Conservation (phyloP, 35 echinoderm and acorn worm genomes). For the Anneissia japonica region DNA sequence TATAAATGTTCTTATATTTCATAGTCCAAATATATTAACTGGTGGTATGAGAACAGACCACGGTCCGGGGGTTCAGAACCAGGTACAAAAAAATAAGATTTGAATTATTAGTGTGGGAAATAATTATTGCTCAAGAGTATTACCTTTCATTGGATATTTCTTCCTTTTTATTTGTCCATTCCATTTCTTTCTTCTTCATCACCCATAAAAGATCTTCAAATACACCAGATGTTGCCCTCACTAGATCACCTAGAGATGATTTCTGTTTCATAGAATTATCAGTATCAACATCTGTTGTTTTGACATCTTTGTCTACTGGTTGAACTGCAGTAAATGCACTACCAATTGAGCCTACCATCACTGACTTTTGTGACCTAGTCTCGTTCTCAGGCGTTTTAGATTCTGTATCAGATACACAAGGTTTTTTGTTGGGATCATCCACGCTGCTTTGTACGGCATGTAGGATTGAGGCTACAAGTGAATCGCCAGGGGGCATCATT, state of each 20-base stretch:
- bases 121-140: too few relatives aligned
- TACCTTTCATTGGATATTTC: neutral
- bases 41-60: too few relatives aligned
- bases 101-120: too few relatives aligned
- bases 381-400: neutral
- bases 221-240: neutral
- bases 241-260: neutral
- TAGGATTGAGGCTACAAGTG: neutral
- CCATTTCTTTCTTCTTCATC: neutral
- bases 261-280: neutral
- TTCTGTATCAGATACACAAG: neutral
- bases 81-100: too few relatives aligned
- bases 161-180: neutral
- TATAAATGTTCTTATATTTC: too few relatives aligned
- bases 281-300: neutral
- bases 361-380: neutral
- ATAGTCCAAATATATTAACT: too few relatives aligned
- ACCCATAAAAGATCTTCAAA: neutral
- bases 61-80: too few relatives aligned
- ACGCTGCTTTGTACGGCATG: neutral
- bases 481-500: neutral
- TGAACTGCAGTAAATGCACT: neutral
- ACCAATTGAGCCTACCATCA: neutral
- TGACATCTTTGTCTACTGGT: neutral
- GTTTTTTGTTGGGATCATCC: neutral